These are phyloP conservation scores for Yponomeuta evonymella DNA, from an alignment of 2,888 invertebrate species.

Conservation along the genomic window DNA sequence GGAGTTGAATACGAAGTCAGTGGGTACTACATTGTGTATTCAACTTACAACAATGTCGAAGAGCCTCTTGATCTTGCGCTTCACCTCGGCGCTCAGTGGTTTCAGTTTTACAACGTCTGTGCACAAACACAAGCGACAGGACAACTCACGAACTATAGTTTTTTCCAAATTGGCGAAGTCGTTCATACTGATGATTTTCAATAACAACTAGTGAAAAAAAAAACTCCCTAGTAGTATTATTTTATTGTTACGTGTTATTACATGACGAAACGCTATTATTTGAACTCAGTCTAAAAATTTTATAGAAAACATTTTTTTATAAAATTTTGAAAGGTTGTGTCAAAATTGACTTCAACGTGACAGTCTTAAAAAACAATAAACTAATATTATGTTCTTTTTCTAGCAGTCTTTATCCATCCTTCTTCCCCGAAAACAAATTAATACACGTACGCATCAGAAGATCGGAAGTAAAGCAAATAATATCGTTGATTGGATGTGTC, in stretches of 20 bases:
- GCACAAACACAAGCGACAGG: constrained; percentile 65
- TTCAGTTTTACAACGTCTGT: constrained; percentile 65
- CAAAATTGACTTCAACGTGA: background rate
- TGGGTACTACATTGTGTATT: background rate
- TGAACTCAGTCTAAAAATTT: background rate
- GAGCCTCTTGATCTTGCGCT: constrained; percentile 60
- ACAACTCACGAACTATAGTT: constrained; percentile 64
- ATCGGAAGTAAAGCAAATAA: too few species aligned
- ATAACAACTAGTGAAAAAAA: background rate
- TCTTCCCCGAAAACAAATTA: background rate
- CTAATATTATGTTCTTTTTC: background rate
- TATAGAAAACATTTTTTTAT: background rate
- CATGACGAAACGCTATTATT: background rate
- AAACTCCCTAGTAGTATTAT: background rate
- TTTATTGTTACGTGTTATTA: background rate
- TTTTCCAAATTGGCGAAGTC: constrained; percentile 62
- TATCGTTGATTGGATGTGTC: too few species aligned
- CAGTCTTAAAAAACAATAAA: background rate
- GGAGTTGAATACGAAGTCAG: background rate
- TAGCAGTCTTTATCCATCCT: background rate
- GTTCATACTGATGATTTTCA: constrained; percentile 46
- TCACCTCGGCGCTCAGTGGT: constrained; percentile 59
- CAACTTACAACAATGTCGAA: constrained; percentile 57
- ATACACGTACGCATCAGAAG: background rate
- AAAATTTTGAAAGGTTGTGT: background rate